These are phyloP conservation scores for Parotocinclus haroldoi DNA, from an alignment of 2,797 vertebrate genomes.

Conservation along the genomic window DNA sequence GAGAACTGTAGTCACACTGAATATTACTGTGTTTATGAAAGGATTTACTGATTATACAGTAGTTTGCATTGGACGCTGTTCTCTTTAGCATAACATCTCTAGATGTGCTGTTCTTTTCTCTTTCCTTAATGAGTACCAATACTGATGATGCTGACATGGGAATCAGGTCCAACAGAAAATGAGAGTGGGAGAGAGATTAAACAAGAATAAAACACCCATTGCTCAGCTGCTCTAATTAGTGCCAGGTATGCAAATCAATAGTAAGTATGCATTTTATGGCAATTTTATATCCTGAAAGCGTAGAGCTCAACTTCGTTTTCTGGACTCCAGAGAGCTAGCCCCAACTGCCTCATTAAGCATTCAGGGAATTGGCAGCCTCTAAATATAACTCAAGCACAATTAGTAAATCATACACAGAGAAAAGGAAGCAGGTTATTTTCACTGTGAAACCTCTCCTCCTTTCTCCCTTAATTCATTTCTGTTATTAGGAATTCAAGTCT, in stretches of 20 bases:
- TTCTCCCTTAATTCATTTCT: slow-evolving; percentile 11
- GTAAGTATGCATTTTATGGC: slow-evolving; percentile 48
- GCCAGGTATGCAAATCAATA: slow-evolving; percentile 48
- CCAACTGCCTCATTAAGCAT: slow-evolving; percentile 57
- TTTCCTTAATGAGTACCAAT: slow-evolving; percentile 42
- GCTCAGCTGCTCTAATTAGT: slow-evolving; percentile 44
- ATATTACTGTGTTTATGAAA: no score
- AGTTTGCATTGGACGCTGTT: background rate
- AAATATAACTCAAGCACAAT: slow-evolving; percentile 56
- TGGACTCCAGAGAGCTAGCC: slow-evolving; percentile 56
- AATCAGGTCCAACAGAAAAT: slow-evolving; percentile 34
- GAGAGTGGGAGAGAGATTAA: slow-evolving; percentile 9
- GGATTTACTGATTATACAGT: background rate
- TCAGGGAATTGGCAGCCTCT: slow-evolving; percentile 49
- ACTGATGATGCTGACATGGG: slow-evolving; percentile 27
- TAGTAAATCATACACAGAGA: slow-evolving; percentile 50
- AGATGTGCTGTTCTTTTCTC: slow-evolving; percentile 18
- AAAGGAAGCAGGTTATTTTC: slow-evolving; percentile 39
- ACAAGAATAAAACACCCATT: slow-evolving; percentile 20
- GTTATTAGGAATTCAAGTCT: slow-evolving; percentile 35
- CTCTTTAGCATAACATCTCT: no score
- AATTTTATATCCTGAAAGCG: slow-evolving; percentile 24
- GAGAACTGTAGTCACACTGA: no score
- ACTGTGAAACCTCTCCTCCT: slow-evolving; percentile 13
- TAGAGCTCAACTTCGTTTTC: slow-evolving; percentile 42